Evolutionary conservation across 2,797 vertebrate species (phyloP).

Genomic region (Anas acuta): DNA sequence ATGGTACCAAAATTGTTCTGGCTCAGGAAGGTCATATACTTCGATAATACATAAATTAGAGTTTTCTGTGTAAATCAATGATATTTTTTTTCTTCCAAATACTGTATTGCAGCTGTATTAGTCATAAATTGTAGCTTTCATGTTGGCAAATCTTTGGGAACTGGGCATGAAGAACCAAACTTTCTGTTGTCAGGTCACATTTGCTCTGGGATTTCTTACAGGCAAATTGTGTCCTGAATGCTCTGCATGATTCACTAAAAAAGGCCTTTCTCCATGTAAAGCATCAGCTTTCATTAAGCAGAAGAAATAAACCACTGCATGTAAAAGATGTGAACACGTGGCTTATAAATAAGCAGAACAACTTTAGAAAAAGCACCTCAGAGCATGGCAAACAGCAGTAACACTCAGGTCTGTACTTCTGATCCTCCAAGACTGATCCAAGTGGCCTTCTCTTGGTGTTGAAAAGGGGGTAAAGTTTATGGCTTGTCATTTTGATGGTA

Average conservation of each 20-base stretch:
- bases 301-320: background rate
- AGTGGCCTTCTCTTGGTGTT: background rate
- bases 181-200: constrained; percentile 65
- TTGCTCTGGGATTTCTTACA: constrained; percentile 59
- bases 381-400: background rate
- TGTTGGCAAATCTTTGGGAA: constrained; percentile 30
- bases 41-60: background rate
- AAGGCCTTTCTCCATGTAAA: background rate
- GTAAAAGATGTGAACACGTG: constrained; percentile 1
- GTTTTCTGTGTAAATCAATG: background rate
- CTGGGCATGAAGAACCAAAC: constrained; percentile 33
- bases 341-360: constrained; percentile 26
- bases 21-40: background rate
- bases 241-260: background rate
- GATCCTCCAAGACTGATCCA: background rate
- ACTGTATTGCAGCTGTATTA: background rate
- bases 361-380: constrained; percentile 16
- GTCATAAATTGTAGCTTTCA: constrained; percentile 10
- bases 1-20: background rate
- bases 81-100: background rate
- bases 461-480: background rate
- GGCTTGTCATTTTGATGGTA: background rate
- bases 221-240: constrained; percentile 52
- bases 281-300: constrained; percentile 46
- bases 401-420: background rate